Base-by-base conservation (phyloP, 1,140 invertebrate species). In the Drosophila kohkoa region DNA sequence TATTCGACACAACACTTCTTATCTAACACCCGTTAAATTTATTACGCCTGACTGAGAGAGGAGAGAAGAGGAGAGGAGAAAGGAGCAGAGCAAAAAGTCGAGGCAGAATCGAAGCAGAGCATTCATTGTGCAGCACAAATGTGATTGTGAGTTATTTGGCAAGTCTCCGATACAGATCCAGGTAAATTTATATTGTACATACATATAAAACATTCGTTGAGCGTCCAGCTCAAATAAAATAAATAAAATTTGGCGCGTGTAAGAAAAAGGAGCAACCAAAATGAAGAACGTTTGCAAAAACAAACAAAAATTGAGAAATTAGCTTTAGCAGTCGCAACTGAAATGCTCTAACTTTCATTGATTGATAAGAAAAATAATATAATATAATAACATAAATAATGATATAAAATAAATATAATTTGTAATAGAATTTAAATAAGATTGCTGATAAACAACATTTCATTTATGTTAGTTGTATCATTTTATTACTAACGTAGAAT, bases 1-100 rank as follows among this genome's bases (percentile, higher is more conserved):
- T 54, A 54, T 64, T 75, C 59, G 82, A 69, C 71, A 74, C 67
- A 68, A 65, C 28, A 55, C 55, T 68, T 79, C 79, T 86, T 86
- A 86, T 86, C 82, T 86, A 87, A 87, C 70, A 79, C 75, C 82
- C 71, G 64, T 86, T 79, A 87, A 87, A 86, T 86, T 86, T 86
- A 86, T 80, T 82, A 81, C 76, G 82, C 81, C 46, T 20, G 46
- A 25, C 46, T 48, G 46, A 7, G 15, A 48, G 46, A 25, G 20
- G 20, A 25, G 20, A 25, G 20, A 4, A 25, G 20, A 25, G 20
- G 0, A 25, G 20, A 20, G 20, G 0, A 20, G 20, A n/a, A n/a
- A n/a, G n/a, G n/a, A 25, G 20, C 20, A 25, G 15, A 48, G 46
- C 4, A 16, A 5, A 48, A 48, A 48, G 16, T 41, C 41, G 46